Base-by-base conservation (phyloP, 2,797 vertebrate species). In the Furcifer pardalis region DNA sequence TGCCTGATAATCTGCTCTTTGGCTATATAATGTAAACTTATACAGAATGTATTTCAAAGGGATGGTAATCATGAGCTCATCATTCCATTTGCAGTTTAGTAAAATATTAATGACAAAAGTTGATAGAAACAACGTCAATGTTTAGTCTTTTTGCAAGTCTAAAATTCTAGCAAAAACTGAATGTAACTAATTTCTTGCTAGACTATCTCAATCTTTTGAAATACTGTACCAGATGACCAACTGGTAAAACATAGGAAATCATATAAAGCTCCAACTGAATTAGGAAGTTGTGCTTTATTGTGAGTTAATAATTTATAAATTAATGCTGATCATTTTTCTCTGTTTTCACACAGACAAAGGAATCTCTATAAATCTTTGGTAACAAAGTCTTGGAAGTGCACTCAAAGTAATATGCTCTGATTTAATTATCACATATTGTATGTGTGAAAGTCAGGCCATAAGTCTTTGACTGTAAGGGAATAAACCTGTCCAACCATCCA, bases 341-440 rank as follows among this genome's bases (percentile, higher is more conserved):
- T 0, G 52, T 2, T 79, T 77, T 75, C 30, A 52, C 49, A 63
- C 3, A 9, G 25, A 69, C 85, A 71, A 85, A 87, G 12, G 83
- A 77, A 83, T 60, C 25, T 80, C 81, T 71, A 8, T 90, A 85
- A 86, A 79, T 30, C 5, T 63, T 2, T 15, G 2, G 21, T 77
- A 90, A 87, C 78, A 37, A 83, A 82, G 74, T 87, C 77, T 63
- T 46, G 79, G 21, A 90, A 37, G 35, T 79, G 15, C 25, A 30
- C 7, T 79, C 21, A 84, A 87, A 79, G 0, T 88, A 89, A 87
- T 81, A 84, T 32, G 23, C 4, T 89, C 15, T 10, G 3, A 81
- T 89, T 89, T 86, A 90, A 85, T 87, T 78, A 87, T 62, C 30
- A 90, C 79, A 62, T 72, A 77, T 7, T 74, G 71, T 84, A 62